Base-by-base conservation (phyloP, 2,888 invertebrate genomes). In the Cantharis rufa region DNA sequence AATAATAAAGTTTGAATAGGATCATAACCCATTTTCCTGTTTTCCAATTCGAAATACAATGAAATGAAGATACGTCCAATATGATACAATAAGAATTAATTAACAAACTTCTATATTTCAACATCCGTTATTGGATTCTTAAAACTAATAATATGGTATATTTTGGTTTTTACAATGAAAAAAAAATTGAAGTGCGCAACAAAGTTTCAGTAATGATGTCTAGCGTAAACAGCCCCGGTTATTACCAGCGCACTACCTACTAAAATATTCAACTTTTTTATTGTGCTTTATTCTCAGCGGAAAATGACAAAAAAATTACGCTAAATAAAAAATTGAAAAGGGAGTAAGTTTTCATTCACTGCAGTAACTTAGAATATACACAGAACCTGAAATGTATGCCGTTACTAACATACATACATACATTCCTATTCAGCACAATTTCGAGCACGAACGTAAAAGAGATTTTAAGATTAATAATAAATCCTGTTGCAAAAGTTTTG, bases 381-480 rank as follows among this genome's bases (percentile, higher is more conserved):
- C 64, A 66, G n/a, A 66, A 66, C n/a, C 7, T 48, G 48, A 48
- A 48, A 48, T 48, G 48, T 48, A 48, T 48, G 48, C 48, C 48
- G 21, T n/a, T 21, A 66, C 21, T 15, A 66, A 24, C 64, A 21
- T 66, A 24, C 64, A 64, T 64, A 24, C 64, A 21, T 64, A 21
- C 64, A 66, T 66, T 66, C 24, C 16, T 24, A 66, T 66, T 66
- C 64, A 66, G 9, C 64, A 21, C 64, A 66, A 24, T 21, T 66
- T 66, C 64, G 13, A 24, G 64, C 64, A 66, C 64, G 64, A 66
- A 21, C 48, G 24, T 24, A 24, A 66, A 66, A 66, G 64, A 66
- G 64, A 66, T 66, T 66, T 66, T 66, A 66, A 16, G 64, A 66
- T 66, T 66, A 66, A 66, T 21, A 66, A 66, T 66, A 66, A 66